These are phyloP conservation scores for Tribolium castaneum DNA, from an alignment of 1,140 invertebrate species.

Conservation along the genomic window DNA sequence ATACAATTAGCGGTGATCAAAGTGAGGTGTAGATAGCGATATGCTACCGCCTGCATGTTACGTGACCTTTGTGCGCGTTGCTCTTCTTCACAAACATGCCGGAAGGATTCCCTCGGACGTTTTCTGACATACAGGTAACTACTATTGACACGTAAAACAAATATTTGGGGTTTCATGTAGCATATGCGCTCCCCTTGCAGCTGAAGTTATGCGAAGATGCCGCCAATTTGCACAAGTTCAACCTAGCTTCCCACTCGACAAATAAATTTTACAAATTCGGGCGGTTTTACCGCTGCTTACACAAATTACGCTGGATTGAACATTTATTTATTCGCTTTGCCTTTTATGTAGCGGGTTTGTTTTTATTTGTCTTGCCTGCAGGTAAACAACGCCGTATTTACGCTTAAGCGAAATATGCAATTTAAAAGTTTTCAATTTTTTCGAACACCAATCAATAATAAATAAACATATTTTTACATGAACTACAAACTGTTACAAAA, in stretches of 20 bases:
- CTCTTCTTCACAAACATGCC: constrained; percentile 55
- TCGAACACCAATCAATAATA: neutral
- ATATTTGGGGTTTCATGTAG: constrained; percentile 19
- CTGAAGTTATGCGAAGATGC: neutral
- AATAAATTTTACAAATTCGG: constrained; percentile 23
- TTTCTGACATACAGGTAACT: constrained; percentile 57
- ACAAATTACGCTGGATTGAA: constrained; percentile 32
- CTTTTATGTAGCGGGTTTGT: constrained; percentile 8
- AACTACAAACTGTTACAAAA: neutral
- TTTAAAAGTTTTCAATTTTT: constrained; percentile 5
- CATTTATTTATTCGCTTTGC: constrained; percentile 21
- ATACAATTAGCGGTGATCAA: constrained; percentile 53
- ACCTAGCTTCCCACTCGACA: neutral
- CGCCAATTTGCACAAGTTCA: neutral
- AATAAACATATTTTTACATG: neutral
- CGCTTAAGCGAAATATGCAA: neutral
- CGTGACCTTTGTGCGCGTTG: constrained; percentile 56
- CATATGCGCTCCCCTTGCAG: neutral
- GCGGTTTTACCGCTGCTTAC: neutral
- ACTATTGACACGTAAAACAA: neutral
- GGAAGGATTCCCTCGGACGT: constrained; percentile 57
- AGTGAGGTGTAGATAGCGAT: constrained; percentile 55
- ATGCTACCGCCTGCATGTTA: constrained; percentile 57
- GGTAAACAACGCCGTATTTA: constrained; percentile 13
- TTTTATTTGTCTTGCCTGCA: neutral